Evolutionary conservation across 64 coral and sea anemone species (phyloP), one percentile per base, ranked within the genome.

Genomic region (Cladopsammia gracilis): DNA sequence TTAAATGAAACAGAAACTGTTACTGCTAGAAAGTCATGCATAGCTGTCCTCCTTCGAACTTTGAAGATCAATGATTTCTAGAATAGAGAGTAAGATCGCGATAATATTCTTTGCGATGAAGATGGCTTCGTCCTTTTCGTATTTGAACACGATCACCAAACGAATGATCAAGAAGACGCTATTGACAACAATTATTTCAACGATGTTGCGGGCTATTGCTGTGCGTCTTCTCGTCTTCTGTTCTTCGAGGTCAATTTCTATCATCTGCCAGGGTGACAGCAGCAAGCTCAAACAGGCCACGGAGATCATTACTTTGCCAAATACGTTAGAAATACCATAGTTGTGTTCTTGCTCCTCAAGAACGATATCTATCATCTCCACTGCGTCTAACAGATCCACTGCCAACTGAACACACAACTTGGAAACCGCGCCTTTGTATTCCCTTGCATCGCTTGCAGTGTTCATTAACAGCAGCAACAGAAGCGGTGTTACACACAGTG

Each of bases 311-410:
- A 19, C 64, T 2, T 5, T 11, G 46, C 78, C 71, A 56, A 91
- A 91, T 4, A 25, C 61, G 56, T 60, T 22, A 2, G 88, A 12
- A 9, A 90, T 45, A 53, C 79, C 70, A 5, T 49, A 46, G 8
- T 56, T 25, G 23, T 73, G 64, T 15, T 82, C 26, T 16, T 78
- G 48, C 54, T 86, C 75, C 54, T 92, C 89, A 12, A 93, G 15
- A 10, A 93, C 7, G 4, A 93, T 74, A 15, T 80, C 83, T 44
- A 93, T 62, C 22, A 88, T 60, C 49, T 93, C 92, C 1, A 93
- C 45, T 4, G 61, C 24, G 75, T 95, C 94, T n/a, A 96, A 92
- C 1, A 96, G 52, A 42, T 92, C 75, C 10, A 96, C 2, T 14
- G 67, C 85, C 18, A 82, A 80, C 0, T 50, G 42, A 8, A 48